Evolutionary conservation across 2,888 invertebrate genomes (phyloP).

Genomic region (Acronicta psi): DNA sequence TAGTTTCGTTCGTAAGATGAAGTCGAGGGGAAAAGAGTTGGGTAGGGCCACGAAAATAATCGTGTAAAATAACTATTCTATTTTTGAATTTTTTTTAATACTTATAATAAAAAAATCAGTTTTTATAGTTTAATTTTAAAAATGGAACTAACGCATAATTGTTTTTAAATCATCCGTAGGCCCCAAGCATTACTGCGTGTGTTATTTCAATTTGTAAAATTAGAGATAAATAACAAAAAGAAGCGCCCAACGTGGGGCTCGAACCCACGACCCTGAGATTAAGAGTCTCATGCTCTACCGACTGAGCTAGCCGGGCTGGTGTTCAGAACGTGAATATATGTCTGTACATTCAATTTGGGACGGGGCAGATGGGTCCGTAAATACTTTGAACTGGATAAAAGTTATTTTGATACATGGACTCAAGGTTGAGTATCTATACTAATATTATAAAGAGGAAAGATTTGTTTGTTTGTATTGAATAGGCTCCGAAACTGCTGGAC

Average conservation of each 20-base stretch:
- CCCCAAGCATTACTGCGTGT: too few relatives aligned
- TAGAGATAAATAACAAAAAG: constrained; percentile 57
- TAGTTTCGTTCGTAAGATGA: constrained; percentile 57
- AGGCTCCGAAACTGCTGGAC: too few relatives aligned
- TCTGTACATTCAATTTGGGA: too few relatives aligned
- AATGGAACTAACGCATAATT: too few relatives aligned
- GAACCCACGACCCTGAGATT: constrained; percentile 91
- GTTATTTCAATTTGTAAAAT: not conserved
- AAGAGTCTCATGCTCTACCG: constrained; percentile 90
- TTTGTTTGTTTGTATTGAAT: too few relatives aligned
- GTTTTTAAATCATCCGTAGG: not conserved
- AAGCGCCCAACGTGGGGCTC: constrained; percentile 90
- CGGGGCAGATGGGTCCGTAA: too few relatives aligned
- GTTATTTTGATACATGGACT: constrained; percentile 8
- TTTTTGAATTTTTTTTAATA: not conserved
- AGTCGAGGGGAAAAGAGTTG: constrained; percentile 45
- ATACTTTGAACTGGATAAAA: constrained; percentile 9
- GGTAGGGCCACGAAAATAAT: constrained; percentile 40
- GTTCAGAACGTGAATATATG: rapidly evolving
- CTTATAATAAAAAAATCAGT: too few relatives aligned
- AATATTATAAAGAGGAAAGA: too few relatives aligned
- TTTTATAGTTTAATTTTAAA: too few relatives aligned
- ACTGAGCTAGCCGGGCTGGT: constrained; percentile 88
- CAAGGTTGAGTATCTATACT: constrained; percentile 10
- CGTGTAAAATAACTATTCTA: too few relatives aligned